These are phyloP conservation scores for Haliaeetus leucogaster DNA, from an alignment of 2,113 vertebrate genomes.

Conservation along the genomic window DNA sequence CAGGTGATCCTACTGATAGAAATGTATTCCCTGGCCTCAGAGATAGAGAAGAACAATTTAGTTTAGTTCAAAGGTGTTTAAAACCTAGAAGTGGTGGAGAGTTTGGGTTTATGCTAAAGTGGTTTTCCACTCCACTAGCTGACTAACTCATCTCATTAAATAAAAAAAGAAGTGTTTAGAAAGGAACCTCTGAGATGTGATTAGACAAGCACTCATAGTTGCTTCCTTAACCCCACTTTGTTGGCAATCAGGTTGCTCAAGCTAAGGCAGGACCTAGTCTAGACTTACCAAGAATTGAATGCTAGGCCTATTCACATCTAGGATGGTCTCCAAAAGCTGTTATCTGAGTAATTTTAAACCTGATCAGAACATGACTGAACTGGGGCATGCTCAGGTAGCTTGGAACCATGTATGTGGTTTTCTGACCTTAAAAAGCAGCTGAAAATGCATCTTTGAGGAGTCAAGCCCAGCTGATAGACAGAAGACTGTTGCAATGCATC, in stretches of 20 bases:
- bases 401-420: background rate
- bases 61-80: background rate
- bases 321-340: background rate
- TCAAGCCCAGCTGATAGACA: background rate
- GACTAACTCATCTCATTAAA: background rate
- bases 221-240: background rate
- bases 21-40: background rate
- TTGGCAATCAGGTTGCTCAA: background rate
- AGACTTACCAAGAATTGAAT: background rate
- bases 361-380: background rate
- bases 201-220: background rate
- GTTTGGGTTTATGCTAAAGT: background rate
- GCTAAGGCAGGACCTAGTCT: background rate
- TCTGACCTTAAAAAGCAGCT: background rate
- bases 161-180: background rate
- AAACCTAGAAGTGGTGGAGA: background rate
- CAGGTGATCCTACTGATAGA: background rate
- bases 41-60: background rate
- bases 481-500: background rate
- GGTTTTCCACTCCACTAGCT: background rate
- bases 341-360: background rate
- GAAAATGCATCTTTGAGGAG: background rate
- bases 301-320: background rate
- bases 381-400: accelerated
- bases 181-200: background rate